Conservation (phyloP, 2,113 vertebrate genomes). For the Sinocyclocheilus anshuiensis region DNA sequence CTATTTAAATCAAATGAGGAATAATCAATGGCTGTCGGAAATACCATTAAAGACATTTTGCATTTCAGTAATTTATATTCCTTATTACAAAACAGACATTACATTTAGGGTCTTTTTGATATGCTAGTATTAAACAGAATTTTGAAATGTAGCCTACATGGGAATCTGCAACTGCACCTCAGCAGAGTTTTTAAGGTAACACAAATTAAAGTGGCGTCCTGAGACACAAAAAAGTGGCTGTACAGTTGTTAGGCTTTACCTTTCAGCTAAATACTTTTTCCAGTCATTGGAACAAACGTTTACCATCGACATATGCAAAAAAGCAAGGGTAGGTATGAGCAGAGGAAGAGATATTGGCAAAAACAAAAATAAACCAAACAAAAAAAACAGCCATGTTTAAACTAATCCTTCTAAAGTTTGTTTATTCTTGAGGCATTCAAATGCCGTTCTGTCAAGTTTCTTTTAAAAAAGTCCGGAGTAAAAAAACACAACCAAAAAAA, state of each 20-base stretch:
- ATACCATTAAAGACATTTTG: conserved; percentile 73
- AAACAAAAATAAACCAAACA: conserved; percentile 51
- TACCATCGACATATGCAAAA: conserved; percentile 76
- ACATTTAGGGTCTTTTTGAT: conserved; percentile 73
- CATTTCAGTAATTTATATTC: conserved; percentile 70
- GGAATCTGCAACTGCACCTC: conserved; percentile 98
- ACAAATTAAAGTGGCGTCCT: conserved; percentile 72
- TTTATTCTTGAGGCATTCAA: conserved; percentile 71
- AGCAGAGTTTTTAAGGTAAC: conserved; percentile 73
- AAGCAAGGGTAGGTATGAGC: conserved; percentile 65
- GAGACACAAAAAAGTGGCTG: conserved; percentile 68
- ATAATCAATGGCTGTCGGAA: conserved; percentile 69
- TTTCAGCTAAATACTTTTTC: conserved; percentile 70
- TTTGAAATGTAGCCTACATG: conserved; percentile 99
- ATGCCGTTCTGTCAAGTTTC: conserved; percentile 66
- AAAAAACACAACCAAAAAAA: conserved; percentile 64
- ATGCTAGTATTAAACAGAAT: conserved; percentile 85
- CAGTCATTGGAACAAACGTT: conserved; percentile 57
- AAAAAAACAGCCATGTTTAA: conserved; percentile 61
- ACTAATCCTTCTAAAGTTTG: conserved; percentile 68
- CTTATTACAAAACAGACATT: conserved; percentile 76
- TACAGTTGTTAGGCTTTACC: conserved; percentile 66
- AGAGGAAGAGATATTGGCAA: conserved; percentile 59
- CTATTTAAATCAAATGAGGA: conserved; percentile 81
- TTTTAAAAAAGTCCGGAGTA: conserved; percentile 78